Evolutionary conservation across 2,888 invertebrate genomes (phyloP), one percentile per base, ranked within the genome.

Genomic region (Quadroppia sp.): DNA sequence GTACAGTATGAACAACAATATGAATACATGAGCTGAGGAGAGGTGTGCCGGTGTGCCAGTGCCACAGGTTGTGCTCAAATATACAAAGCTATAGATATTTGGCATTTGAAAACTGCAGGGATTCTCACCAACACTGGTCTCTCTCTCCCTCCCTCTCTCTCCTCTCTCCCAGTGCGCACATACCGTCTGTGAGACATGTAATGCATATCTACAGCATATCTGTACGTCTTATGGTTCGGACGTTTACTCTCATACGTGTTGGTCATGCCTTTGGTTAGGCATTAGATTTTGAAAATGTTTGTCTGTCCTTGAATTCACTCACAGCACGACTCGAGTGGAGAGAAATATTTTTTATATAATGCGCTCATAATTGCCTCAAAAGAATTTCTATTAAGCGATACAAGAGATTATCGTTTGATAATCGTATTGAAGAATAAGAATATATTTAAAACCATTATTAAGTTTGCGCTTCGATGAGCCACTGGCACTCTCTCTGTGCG

Each of bases 381-480:
- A 64, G 64, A 64, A 64, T 64, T 64, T n/a, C 64, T 64, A 64
- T 64, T 64, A 56, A 59, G 30, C 59, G 59, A 59, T 59, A 59
- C 59, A 25, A 59, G 28, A 59, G 59, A 59, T 30, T 59, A 59
- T 59, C 59, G 13, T 25, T 13, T 30, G 59, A 59, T 59, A 59
- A 59, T 59, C 28, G 59, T 30, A 59, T 59, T n/a, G 6, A 30
- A 59, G 13, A 59, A 59, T n/a, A 50, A 4, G 9, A 13, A 50
- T n/a, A n/a, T 59, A 59, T 59, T 59, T 30, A 59, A 59, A 59
- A 30, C 30, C 9, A 30, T 59, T 59, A 59, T 28, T 59, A 4
- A 59, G 13, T 59, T 28, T 59, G 28, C 30, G 25, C 25, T 28
- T 30, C 59, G 15, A 30, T 28, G 59, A 59, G 17, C 13, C 13